Percentiles rank a stretch among this genome's conserved stretches.
Conservation (phyloP, 2,888 invertebrate species). For the Strigamia maritima region DNA sequence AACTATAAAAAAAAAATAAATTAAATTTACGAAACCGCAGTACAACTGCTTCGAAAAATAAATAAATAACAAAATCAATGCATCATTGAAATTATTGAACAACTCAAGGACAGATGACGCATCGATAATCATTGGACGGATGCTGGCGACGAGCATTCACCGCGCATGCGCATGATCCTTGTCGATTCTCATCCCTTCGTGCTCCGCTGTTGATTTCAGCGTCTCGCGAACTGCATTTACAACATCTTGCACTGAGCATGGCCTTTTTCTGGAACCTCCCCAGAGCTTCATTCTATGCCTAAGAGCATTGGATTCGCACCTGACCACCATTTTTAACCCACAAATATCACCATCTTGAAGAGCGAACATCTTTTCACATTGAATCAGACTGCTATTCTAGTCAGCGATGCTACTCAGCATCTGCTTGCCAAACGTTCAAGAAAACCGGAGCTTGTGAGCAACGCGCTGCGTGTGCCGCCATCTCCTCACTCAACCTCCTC, state of each 20-base stretch:
- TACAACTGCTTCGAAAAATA: not conserved
- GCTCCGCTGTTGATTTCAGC: slow-evolving; percentile 10
- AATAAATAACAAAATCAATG: not conserved
- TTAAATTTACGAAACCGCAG: not conserved
- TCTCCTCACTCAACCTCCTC: slow-evolving; percentile 2
- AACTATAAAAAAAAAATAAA: not conserved
- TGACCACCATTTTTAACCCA: slow-evolving; percentile 24
- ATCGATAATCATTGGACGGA: slow-evolving; percentile 34
- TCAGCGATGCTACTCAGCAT: slow-evolving; percentile 26
- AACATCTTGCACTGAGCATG: slow-evolving; percentile 22
- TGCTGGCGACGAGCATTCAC: not conserved
- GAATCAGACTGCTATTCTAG: not conserved
- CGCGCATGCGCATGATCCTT: not conserved
- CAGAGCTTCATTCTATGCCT: slow-evolving; percentile 2
- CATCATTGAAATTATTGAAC: slow-evolving; percentile 17
- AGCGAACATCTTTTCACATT: not conserved
- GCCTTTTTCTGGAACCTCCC: slow-evolving; percentile 20
- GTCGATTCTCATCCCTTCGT: slow-evolving; percentile 14
- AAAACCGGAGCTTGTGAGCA: slow-evolving; percentile 17
- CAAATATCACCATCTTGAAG: not conserved
- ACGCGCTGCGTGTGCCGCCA: slow-evolving; percentile 7
- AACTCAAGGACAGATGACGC: slow-evolving; percentile 32
- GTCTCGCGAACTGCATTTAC: not conserved
- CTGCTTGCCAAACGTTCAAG: not conserved
- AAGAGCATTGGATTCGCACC: slow-evolving; percentile 30